Evolutionary conservation across 2,113 vertebrate species (phyloP).

Genomic region (Monopterus albus): DNA sequence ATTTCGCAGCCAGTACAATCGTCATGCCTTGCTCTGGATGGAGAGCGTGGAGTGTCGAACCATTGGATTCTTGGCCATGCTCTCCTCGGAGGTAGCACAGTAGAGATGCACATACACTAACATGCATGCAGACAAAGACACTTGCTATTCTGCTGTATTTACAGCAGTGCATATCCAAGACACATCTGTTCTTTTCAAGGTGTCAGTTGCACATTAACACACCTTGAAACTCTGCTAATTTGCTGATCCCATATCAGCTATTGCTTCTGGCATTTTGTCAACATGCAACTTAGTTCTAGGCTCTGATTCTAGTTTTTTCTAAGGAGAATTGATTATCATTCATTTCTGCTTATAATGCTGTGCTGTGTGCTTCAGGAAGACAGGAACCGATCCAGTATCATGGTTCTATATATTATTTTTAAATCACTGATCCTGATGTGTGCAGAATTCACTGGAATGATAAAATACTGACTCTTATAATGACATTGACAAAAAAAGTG

Average conservation of each 20-base stretch:
- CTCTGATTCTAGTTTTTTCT: background rate
- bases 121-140: background rate
- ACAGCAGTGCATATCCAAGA: background rate
- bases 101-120: background rate
- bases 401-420: too few species aligned
- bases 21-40: conserved; percentile 87
- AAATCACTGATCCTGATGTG: too few species aligned
- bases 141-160: background rate
- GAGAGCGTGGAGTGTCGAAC: conserved; percentile 84
- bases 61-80: conserved; percentile 86
- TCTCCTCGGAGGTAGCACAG: conserved; percentile 84
- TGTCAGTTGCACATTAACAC: background rate
- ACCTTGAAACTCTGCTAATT: background rate
- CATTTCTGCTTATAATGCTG: background rate
- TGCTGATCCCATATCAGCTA: background rate
- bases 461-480: too few species aligned
- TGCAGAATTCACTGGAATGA: too few species aligned
- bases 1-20: conserved; percentile 86
- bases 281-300: background rate
- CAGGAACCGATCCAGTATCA: too few species aligned
- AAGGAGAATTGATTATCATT: background rate
- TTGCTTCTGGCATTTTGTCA: background rate
- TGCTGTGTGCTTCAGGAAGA: background rate
- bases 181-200: background rate
- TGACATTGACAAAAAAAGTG: too few species aligned